Conservation (phyloP, 2,888 invertebrate species). For the Caradrina clavipalpis region DNA sequence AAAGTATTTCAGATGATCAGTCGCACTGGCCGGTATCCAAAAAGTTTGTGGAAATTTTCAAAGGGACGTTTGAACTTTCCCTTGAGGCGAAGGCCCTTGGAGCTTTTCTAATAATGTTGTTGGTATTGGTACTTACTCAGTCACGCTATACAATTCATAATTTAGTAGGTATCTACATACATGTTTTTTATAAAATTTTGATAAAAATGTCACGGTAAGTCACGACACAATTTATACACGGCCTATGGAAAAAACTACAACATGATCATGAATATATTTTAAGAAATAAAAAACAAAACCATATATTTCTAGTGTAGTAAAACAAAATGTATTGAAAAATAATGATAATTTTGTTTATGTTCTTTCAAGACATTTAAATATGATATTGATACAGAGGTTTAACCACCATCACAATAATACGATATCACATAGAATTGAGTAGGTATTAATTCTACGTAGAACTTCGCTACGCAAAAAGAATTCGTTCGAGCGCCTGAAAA, state of each 20-base stretch:
- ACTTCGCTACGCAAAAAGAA: background rate
- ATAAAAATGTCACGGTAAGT: no score
- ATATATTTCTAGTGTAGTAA: background rate
- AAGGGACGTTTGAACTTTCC: conserved; percentile 24
- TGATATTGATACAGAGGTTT: background rate
- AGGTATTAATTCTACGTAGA: background rate
- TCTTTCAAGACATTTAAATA: background rate
- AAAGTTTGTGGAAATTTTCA: conserved; percentile 75
- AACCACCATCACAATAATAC: background rate
- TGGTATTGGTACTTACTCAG: no score
- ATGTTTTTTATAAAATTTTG: background rate
- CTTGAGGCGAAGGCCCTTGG: background rate
- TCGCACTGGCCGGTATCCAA: conserved; percentile 79
- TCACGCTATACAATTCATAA: background rate
- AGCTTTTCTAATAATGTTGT: conserved; percentile 3
- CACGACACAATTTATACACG: background rate
- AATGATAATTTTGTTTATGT: conserved; percentile 14
- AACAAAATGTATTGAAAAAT: conserved; percentile 9
- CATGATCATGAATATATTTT: background rate
- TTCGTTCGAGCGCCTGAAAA: background rate
- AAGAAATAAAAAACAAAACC: background rate
- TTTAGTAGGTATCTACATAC: background rate
- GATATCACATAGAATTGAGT: background rate
- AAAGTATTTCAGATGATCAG: conserved; percentile 79
- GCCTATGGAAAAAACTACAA: background rate